phyloP scores from a whole-genome alignment of 2,888 invertebrate genomes.

The Pseudanteris insignis region DNA sequence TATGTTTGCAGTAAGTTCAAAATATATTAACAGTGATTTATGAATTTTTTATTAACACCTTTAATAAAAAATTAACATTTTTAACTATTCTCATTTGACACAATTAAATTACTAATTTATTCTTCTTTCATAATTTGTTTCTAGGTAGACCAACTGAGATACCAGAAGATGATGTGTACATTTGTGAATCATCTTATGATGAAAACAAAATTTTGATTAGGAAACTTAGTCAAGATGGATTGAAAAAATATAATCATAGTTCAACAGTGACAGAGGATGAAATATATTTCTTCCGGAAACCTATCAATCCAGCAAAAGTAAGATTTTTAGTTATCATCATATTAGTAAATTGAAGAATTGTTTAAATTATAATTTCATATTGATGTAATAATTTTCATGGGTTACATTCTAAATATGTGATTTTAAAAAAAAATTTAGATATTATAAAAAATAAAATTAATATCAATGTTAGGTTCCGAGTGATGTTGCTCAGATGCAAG shows the following conservation, averaged over 20 bases:
- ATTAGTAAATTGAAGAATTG: too few relatives aligned
- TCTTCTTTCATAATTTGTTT: too few relatives aligned
- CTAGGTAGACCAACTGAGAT: slow-evolving; percentile 93
- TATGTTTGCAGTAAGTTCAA: slow-evolving; percentile 80
- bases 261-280: slow-evolving; percentile 93
- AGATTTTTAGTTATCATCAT: too few relatives aligned
- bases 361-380: too few relatives aligned
- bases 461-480: slow-evolving; percentile 61
- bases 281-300: slow-evolving; percentile 80
- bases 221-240: slow-evolving; percentile 75
- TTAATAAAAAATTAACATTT: too few relatives aligned
- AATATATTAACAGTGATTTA: background rate
- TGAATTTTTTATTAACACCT: background rate
- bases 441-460: too few relatives aligned
- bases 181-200: slow-evolving; percentile 92
- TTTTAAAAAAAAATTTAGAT: too few relatives aligned
- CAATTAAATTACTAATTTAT: too few relatives aligned
- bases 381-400: too few relatives aligned
- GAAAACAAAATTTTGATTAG: slow-evolving; percentile 83
- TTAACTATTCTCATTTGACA: too few relatives aligned
- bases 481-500: slow-evolving; percentile 63
- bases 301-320: slow-evolving; percentile 74
- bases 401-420: too few relatives aligned
- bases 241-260: slow-evolving; percentile 84
- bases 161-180: slow-evolving; percentile 88